phyloP scores from a whole-genome alignment of 2,797 vertebrate species.

The Lepus oiostolus region DNA sequence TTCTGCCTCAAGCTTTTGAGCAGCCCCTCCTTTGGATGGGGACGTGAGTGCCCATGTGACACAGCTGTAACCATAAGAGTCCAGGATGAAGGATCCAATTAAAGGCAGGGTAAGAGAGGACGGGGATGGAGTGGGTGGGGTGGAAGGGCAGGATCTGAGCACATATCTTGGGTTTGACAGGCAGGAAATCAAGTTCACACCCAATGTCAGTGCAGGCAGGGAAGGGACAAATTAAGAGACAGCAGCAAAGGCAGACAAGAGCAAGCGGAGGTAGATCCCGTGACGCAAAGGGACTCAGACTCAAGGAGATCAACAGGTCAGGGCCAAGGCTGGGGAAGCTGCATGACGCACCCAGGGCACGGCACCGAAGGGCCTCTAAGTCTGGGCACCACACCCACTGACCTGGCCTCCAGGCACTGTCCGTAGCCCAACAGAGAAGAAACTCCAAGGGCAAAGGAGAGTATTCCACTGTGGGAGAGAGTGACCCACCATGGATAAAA shows the following conservation, averaged over 20 bases:
- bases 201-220: not conserved
- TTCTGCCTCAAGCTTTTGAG: not conserved
- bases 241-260: not conserved
- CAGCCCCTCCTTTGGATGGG: not conserved
- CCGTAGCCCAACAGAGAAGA: not conserved
- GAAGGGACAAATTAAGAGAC: not conserved
- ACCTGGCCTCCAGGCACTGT: not conserved
- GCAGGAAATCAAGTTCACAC: not conserved
- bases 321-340: not conserved
- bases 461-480: not conserved
- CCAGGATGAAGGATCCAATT: not conserved
- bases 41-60: not conserved
- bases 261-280: not conserved
- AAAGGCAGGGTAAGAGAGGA: not conserved
- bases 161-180: not conserved
- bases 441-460: not conserved
- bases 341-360: fast-evolving
- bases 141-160: not conserved
- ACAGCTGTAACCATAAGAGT: not conserved
- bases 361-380: not conserved
- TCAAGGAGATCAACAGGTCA: not conserved
- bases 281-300: not conserved
- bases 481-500: not conserved
- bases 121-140: fast-evolving
- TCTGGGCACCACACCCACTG: not conserved